Evolutionary conservation across 1,140 invertebrate genomes (phyloP).

Genomic region (Penaeus chinensis): DNA sequence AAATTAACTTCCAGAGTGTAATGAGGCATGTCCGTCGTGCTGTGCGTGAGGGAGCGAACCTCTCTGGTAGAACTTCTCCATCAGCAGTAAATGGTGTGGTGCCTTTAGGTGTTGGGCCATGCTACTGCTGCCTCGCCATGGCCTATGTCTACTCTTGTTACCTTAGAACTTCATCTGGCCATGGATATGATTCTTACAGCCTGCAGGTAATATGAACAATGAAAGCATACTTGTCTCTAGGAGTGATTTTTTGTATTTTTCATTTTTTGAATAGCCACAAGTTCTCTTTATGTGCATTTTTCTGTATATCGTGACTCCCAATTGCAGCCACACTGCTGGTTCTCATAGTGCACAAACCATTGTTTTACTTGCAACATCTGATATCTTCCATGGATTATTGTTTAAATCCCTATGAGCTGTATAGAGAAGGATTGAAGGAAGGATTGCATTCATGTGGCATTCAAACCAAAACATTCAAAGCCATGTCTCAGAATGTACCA

Average conservation of each 20-base stretch:
- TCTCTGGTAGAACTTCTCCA: not conserved
- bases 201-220: slow-evolving; percentile 68
- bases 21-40: slow-evolving; percentile 71
- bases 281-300: too few relatives aligned
- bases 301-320: too few relatives aligned
- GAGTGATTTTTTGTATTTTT: not conserved
- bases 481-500: too few relatives aligned
- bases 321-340: too few relatives aligned
- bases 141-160: slow-evolving; percentile 57
- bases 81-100: not conserved
- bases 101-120: slow-evolving; percentile 6
- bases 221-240: not conserved
- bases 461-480: too few relatives aligned
- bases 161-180: slow-evolving; percentile 73
- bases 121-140: slow-evolving; percentile 45
- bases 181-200: slow-evolving; percentile 76
- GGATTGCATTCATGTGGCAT: too few relatives aligned
- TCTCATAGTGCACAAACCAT: too few relatives aligned
- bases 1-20: slow-evolving; percentile 71
- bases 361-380: too few relatives aligned
- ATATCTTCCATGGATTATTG: too few relatives aligned
- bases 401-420: too few relatives aligned
- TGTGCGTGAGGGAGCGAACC: slow-evolving; percentile 38
- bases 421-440: too few relatives aligned
- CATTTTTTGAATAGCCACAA: not conserved